Evolutionary conservation across 2,888 invertebrate genomes (phyloP).

Genomic region (Amblyjoppa proteus): DNA sequence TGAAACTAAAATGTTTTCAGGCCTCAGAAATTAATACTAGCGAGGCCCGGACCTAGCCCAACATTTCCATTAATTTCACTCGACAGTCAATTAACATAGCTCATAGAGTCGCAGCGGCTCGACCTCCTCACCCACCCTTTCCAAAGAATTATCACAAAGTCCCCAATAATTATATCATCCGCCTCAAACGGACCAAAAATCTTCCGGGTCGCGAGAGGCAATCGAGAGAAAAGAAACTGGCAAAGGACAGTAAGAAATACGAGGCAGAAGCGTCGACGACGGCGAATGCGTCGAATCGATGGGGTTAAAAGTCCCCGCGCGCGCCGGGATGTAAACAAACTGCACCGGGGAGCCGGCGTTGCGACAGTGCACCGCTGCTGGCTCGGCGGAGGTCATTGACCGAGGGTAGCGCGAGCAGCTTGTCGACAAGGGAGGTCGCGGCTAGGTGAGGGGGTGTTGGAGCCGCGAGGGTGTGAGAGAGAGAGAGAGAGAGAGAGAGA

Average conservation of each 20-base stretch:
- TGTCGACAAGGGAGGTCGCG: constrained; percentile 68
- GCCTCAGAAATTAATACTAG: background rate
- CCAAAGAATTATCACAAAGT: background rate
- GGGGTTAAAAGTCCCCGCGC: constrained; percentile 65
- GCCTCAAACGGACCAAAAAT: background rate
- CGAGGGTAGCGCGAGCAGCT: constrained; percentile 77
- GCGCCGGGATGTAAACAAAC: constrained; percentile 71
- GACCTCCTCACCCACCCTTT: background rate
- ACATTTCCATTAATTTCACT: constrained; percentile 57
- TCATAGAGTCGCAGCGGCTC: background rate
- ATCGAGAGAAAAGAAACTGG: background rate
- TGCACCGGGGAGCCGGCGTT: constrained; percentile 49
- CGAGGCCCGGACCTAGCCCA: constrained; percentile 52
- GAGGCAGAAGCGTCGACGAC: constrained; percentile 23
- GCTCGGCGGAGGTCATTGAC: constrained; percentile 82
- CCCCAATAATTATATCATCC: background rate
- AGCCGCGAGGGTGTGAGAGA: constrained; percentile 55
- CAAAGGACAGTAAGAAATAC: background rate
- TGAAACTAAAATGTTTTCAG: background rate
- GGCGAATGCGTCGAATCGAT: constrained; percentile 59
- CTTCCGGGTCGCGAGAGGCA: background rate
- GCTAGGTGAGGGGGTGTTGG: constrained; percentile 54
- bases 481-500: constrained; percentile 20
- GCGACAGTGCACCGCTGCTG: constrained; percentile 69
- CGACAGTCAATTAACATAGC: constrained; percentile 52